These are phyloP conservation scores for Pelmatolapia mariae DNA, from an alignment of 2,113 vertebrate genomes.

Conservation along the genomic window DNA sequence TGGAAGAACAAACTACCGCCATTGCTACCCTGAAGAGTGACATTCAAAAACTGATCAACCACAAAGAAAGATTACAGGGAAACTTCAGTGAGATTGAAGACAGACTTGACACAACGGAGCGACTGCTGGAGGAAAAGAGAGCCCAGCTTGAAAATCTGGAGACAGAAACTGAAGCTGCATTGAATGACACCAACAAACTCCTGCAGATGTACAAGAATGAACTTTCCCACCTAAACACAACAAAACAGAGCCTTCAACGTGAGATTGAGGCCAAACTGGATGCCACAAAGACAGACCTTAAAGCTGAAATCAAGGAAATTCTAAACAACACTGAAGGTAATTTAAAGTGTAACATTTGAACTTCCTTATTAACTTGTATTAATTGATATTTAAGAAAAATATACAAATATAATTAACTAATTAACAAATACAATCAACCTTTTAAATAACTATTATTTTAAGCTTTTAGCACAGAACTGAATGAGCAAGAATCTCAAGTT, in stretches of 20 bases:
- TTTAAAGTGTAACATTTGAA: background rate
- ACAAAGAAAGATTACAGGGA: background rate
- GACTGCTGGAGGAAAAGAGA: background rate
- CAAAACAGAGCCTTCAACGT: background rate
- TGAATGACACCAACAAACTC: background rate
- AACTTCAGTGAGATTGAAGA: background rate
- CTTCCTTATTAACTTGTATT: background rate
- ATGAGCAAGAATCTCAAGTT: background rate
- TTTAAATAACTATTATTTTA: background rate
- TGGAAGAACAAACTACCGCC: too few relatives aligned
- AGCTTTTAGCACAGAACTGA: background rate
- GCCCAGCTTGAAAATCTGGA: background rate
- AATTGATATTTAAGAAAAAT: background rate
- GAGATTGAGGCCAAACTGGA: background rate
- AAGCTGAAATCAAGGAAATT: background rate
- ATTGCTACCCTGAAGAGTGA: background rate
- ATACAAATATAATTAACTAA: background rate
- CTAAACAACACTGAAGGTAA: background rate
- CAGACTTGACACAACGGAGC: background rate
- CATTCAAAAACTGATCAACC: background rate
- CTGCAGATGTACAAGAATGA: background rate
- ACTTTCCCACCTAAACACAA: background rate
- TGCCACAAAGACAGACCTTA: background rate
- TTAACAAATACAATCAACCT: too few relatives aligned
- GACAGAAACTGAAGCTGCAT: background rate